Base-by-base conservation (phyloP, 1,140 invertebrate genomes). In the Dendrolimus kikuchii region DNA sequence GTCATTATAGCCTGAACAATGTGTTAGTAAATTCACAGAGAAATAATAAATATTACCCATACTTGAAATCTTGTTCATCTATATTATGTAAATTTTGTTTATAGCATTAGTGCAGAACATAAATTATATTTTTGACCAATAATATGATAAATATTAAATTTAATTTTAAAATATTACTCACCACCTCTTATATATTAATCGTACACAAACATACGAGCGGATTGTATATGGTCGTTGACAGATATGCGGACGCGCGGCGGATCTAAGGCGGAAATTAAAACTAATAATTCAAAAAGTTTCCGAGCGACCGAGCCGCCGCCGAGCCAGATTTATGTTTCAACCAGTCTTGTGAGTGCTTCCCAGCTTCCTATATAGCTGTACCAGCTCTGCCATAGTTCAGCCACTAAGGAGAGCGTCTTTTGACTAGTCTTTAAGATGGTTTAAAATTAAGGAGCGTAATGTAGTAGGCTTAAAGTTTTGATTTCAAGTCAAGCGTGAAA, bases 211-310 rank as follows among this genome's bases (percentile, higher is more conserved):
- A 53, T 60, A 62, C 54, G 54, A 63, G 39, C 60, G 64, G 65
- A 62, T 71, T 66, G 64, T 65, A 68, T 67, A 79, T 63, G 67
- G 58, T 55, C 65, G 63, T 68, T 83, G 80, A 86, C 78, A 83
- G 82, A 83, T 83, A 81, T 76, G 70, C 71, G 71, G 66, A 66
- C 66, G 70, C 64, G 66, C 71, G 62, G 74, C 78, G 74, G 81
- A 85, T 85, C 84, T 85, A 80, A 76, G 69, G 71, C 84, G 84
- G 84, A 87, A 87, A 87, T 87, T 87, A 87, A 87, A 87, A 87
- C 85, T 87, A 87, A 87, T 87, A 87, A 87, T 86, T 87, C 85
- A 87, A 87, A 86, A 87, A 87, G 81, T 87, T 87, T 87, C 80
- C 81, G 68, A 75, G 81, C 81, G 79, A 85, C 81, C 75, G 78